Conservation (phyloP, 2,888 invertebrate genomes). For the Tachina lurida region DNA sequence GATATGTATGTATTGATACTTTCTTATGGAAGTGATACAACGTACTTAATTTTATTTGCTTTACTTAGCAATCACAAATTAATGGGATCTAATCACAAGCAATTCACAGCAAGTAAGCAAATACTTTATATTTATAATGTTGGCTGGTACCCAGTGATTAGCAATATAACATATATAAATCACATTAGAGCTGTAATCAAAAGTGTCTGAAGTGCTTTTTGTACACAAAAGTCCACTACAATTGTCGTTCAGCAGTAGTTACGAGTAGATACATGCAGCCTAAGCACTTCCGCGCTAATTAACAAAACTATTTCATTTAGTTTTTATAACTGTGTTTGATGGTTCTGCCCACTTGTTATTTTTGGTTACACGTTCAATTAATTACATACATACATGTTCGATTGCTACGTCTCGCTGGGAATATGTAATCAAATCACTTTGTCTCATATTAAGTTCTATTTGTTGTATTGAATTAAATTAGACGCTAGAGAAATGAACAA, state of each 20-base stretch:
- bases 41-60: too few relatives aligned
- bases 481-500: too few relatives aligned
- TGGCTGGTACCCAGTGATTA: conserved; percentile 13
- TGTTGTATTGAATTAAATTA: too few relatives aligned
- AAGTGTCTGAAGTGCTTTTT: conserved; percentile 20
- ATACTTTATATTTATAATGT: neutral
- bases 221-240: neutral
- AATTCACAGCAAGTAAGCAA: neutral
- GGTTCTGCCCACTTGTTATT: neutral
- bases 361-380: neutral
- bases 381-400: conserved; percentile 17
- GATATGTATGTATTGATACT: neutral
- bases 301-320: conserved; percentile 60
- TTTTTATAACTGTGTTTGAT: conserved; percentile 17
- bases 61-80: neutral
- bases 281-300: conserved; percentile 57
- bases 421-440: too few relatives aligned
- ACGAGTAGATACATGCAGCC: conserved; percentile 5
- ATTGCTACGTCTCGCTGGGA: neutral
- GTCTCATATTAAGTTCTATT: too few relatives aligned
- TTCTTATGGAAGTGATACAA: neutral
- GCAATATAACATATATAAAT: neutral
- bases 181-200: neutral
- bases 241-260: neutral
- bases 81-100: conserved; percentile 44